Percentiles rank a stretch among this genome's conserved stretches.
These are phyloP conservation scores for Philantomba maxwellii DNA, from an alignment of 2,113 vertebrate genomes.

Conservation along the genomic window DNA sequence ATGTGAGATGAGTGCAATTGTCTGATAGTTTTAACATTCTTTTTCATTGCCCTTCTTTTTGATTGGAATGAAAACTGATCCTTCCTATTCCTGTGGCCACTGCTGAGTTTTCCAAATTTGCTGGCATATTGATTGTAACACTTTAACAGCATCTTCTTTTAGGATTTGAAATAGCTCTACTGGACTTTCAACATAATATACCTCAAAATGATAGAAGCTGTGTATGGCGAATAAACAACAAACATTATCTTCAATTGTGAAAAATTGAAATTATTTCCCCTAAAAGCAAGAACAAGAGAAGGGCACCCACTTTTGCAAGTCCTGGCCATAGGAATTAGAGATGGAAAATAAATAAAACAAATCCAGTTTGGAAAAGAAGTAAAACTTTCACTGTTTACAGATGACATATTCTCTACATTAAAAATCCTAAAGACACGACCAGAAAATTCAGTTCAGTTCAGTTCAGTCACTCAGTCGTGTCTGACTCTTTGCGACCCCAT, in stretches of 20 bases:
- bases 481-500: too few relatives aligned
- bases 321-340: background rate
- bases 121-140: background rate
- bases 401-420: background rate
- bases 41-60: background rate
- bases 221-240: background rate
- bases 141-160: background rate
- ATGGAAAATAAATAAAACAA: background rate
- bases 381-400: too few relatives aligned
- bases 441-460: background rate
- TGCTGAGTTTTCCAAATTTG: background rate
- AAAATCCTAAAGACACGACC: background rate
- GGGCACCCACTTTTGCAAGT: background rate
- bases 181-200: background rate
- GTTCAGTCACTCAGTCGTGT: too few relatives aligned
- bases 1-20: background rate
- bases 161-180: background rate
- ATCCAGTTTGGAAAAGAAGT: background rate
- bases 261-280: background rate
- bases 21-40: background rate
- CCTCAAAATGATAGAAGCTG: background rate
- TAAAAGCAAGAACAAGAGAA: background rate
- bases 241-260: background rate
- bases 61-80: background rate
- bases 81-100: background rate